Conservation (phyloP, 2,797 vertebrate species). For the Melopsittacus undulatus region DNA sequence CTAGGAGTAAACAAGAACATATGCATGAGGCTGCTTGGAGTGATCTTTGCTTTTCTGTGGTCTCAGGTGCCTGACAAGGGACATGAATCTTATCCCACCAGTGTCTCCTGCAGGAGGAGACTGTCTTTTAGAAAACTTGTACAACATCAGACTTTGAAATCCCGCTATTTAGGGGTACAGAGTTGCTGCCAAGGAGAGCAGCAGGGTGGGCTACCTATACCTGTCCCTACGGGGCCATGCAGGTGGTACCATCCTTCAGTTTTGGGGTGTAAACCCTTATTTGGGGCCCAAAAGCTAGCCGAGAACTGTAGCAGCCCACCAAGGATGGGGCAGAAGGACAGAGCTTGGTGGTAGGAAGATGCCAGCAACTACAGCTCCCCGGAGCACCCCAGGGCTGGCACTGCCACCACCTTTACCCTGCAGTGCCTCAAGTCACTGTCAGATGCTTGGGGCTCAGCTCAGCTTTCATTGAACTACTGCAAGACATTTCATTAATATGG, state of each 20-base stretch:
- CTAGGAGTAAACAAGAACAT: not conserved
- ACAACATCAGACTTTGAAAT: not conserved
- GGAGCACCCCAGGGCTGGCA: not conserved
- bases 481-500: not conserved
- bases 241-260: not conserved
- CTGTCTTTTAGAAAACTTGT: not conserved
- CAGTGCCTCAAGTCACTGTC: not conserved
- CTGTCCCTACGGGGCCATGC: rapidly evolving
- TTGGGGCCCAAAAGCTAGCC: too few relatives aligned
- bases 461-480: not conserved
- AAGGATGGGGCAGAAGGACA: not conserved
- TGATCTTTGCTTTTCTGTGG: not conserved
- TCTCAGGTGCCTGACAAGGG: not conserved
- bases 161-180: rapidly evolving
- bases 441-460: not conserved
- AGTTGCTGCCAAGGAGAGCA: not conserved
- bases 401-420: not conserved
- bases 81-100: not conserved
- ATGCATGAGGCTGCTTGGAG: rapidly evolving
- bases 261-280: not conserved
- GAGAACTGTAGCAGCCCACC: not conserved
- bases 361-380: not conserved
- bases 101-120: rapidly evolving
- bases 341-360: not conserved
- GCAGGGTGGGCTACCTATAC: rapidly evolving